Conservation (phyloP, 2,113 vertebrate genomes). For the Actenoides hombroni region DNA sequence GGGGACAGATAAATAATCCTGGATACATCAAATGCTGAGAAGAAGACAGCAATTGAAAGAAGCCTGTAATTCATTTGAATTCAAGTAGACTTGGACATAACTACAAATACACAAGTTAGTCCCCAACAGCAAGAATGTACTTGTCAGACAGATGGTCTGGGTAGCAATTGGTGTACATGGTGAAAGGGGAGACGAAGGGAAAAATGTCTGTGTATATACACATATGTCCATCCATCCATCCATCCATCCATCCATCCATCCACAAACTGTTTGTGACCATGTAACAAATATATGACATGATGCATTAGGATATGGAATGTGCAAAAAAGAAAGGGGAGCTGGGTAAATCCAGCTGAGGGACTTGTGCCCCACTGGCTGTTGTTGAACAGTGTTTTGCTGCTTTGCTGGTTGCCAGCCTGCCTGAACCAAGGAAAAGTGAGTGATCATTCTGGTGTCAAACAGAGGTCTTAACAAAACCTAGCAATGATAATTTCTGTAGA, state of each 20-base stretch:
- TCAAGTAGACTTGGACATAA: neutral
- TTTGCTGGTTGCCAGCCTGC: neutral
- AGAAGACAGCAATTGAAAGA: neutral
- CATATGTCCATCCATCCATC: neutral
- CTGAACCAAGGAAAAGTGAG: neutral
- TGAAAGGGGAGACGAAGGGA: neutral
- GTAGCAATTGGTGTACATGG: neutral
- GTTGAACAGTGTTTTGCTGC: neutral
- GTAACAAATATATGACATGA: fast-evolving
- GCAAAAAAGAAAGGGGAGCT: neutral
- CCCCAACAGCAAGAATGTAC: neutral
- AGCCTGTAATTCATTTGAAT: neutral
- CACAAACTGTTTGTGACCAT: neutral
- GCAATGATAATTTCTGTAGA: neutral
- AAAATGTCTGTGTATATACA: neutral
- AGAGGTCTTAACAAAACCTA: neutral
- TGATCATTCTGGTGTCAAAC: neutral
- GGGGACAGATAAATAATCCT: neutral
- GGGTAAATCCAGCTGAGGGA: neutral
- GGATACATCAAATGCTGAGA: neutral
- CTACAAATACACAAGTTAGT: neutral
- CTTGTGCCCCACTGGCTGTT: neutral
- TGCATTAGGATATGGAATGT: neutral
- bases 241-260: too few relatives aligned
- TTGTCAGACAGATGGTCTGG: neutral